Conservation (phyloP, 1,140 invertebrate genomes). For the Xylocopa sonorina region DNA sequence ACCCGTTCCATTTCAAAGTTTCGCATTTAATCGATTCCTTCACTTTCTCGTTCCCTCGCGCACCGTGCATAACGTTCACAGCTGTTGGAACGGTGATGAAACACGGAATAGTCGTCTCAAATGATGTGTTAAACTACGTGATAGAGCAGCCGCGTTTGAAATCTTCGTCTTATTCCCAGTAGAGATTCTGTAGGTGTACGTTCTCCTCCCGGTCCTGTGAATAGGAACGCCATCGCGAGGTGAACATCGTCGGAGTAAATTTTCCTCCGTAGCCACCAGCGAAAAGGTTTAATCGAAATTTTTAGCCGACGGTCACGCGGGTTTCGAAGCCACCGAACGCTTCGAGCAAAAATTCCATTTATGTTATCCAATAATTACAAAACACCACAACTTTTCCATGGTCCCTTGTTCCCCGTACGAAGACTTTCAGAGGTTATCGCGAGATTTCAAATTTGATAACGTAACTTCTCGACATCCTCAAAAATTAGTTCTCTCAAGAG, state of each 20-base stretch:
- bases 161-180: conserved; percentile 3
- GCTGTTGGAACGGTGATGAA: neutral
- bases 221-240: neutral
- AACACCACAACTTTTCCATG: too few species aligned
- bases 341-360: too few species aligned
- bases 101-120: conserved; percentile 5
- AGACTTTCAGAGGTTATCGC: too few species aligned
- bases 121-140: conserved; percentile 13
- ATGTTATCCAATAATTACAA: too few species aligned
- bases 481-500: too few species aligned
- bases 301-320: too few species aligned
- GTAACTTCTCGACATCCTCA: too few species aligned
- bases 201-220: neutral
- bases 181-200: neutral
- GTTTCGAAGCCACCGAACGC: too few species aligned
- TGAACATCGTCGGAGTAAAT: neutral
- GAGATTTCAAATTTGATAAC: too few species aligned
- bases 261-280: neutral
- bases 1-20: conserved; percentile 6
- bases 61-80: neutral
- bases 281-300: neutral
- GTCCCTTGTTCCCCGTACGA: too few species aligned
- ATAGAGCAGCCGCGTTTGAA: neutral
- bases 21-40: neutral
- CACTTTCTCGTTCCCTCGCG: neutral